Evolutionary conservation across 2,797 vertebrate species (phyloP).

Genomic region (Micropoecilia bifurca): DNA sequence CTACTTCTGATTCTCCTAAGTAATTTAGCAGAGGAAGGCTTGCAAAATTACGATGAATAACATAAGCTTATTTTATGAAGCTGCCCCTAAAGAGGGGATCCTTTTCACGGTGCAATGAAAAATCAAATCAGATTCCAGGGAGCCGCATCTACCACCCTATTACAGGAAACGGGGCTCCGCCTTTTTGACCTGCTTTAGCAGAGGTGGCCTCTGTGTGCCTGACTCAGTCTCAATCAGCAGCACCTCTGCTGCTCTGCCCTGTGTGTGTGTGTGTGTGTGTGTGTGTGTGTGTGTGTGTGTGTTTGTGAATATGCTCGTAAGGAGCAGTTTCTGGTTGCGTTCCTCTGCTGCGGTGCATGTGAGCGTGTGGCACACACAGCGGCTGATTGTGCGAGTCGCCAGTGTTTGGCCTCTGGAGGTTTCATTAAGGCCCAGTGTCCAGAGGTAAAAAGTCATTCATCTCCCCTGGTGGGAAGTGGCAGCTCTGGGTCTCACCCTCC

Average conservation of each 20-base stretch:
- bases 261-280: constrained; percentile 13
- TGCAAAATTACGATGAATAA: neutral
- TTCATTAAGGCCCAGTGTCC: constrained; percentile 86
- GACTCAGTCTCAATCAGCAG: constrained; percentile 25
- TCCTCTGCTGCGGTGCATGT: constrained; percentile 21
- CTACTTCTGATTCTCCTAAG: neutral
- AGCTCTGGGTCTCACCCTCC: constrained; percentile 69
- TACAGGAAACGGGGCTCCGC: constrained; percentile 51
- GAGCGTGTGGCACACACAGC: constrained; percentile 11
- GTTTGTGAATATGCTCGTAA: constrained; percentile 19
- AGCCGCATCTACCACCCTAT: constrained; percentile 35
- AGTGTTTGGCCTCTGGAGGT: constrained; percentile 86
- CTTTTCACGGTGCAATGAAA: neutral
- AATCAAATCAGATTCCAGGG: neutral
- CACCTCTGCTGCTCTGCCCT: constrained; percentile 32
- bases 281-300: constrained; percentile 24
- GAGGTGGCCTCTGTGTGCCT: constrained; percentile 53
- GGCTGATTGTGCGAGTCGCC: constrained; percentile 59
- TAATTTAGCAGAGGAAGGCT: neutral
- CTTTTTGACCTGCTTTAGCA: constrained; percentile 69
- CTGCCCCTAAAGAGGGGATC: neutral
- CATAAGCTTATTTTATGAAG: neutral
- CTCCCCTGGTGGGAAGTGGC: constrained; percentile 83
- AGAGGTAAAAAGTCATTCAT: constrained; percentile 86
- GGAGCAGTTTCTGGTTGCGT: constrained; percentile 6